Percentiles rank a stretch among this genome's conserved stretches.
phyloP scores from a whole-genome alignment of 1,140 invertebrate genomes.

The Drosophila punjabiensis region DNA sequence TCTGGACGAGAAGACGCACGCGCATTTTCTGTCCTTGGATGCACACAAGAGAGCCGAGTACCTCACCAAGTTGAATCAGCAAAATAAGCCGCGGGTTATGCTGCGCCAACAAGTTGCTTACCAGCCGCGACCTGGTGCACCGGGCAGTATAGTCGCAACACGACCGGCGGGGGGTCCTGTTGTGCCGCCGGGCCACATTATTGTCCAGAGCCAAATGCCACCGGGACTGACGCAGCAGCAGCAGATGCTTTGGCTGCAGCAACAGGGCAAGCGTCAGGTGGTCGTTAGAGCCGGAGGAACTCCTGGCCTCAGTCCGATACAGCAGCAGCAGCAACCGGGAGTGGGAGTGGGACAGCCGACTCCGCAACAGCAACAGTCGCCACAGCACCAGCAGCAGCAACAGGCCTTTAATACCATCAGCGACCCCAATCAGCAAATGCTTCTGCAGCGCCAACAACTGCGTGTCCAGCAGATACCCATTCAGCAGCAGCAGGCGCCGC shows the following conservation, averaged over 20 bases:
- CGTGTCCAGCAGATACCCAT: slow-evolving; percentile 87
- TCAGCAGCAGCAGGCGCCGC: slow-evolving; percentile 86
- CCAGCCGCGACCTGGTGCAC: slow-evolving; percentile 86
- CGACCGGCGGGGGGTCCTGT: slow-evolving; percentile 86
- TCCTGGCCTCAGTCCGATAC: slow-evolving; percentile 86
- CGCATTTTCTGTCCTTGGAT: slow-evolving; percentile 93
- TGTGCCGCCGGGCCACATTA: slow-evolving; percentile 82
- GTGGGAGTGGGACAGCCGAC: slow-evolving; percentile 37
- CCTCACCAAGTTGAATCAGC: slow-evolving; percentile 90
- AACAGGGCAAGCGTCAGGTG: slow-evolving; percentile 88
- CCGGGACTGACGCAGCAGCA: slow-evolving; percentile 88
- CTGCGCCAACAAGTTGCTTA: slow-evolving; percentile 86
- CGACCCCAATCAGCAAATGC: slow-evolving; percentile 80
- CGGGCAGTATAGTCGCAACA: slow-evolving; percentile 86
- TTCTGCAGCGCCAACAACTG: slow-evolving; percentile 85
- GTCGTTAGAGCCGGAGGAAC: slow-evolving; percentile 85
- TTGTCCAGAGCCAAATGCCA: slow-evolving; percentile 88
- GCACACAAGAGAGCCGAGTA: slow-evolving; percentile 91
- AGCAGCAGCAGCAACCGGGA: slow-evolving; percentile 43
- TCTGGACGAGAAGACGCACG: slow-evolving; percentile 92
- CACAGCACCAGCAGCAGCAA: slow-evolving; percentile 47
- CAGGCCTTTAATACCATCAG: slow-evolving; percentile 56
- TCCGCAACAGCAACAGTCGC: slow-evolving; percentile 59
- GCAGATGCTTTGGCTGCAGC: slow-evolving; percentile 89
- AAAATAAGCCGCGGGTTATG: slow-evolving; percentile 86